Evolutionary conservation across 2,113 vertebrate genomes (phyloP).

Genomic region (Morone saxatilis): DNA sequence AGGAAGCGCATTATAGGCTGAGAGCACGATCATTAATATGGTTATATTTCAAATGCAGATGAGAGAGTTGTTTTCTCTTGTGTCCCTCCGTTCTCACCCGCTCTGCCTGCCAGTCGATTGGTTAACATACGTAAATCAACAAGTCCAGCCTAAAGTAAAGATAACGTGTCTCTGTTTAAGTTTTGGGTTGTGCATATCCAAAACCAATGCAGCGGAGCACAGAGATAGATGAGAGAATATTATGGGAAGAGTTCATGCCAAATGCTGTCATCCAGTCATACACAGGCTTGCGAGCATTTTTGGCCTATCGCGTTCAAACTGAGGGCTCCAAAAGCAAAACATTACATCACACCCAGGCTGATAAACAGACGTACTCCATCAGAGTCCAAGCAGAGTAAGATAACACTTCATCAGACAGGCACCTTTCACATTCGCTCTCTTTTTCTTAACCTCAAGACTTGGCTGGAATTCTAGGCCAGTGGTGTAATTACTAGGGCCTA

Average conservation of each 20-base stretch:
- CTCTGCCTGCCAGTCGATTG: conserved; percentile 6
- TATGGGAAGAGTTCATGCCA: conserved; percentile 28
- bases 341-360: conserved; percentile 71
- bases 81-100: conserved; percentile 27
- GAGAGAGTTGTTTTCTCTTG: conserved; percentile 53
- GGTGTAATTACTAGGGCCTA: conserved; percentile 76
- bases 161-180: conserved; percentile 50
- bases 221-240: conserved; percentile 42
- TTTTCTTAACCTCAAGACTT: conserved; percentile 56
- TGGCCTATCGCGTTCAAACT: conserved; percentile 34
- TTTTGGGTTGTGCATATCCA: conserved; percentile 31
- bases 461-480: conserved; percentile 67
- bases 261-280: conserved; percentile 45
- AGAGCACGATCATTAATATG: not conserved
- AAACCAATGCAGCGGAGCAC: conserved; percentile 21
- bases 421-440: conserved; percentile 59
- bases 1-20: conserved; percentile 2
- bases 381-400: conserved; percentile 57
- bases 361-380: conserved; percentile 59
- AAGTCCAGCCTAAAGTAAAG: conserved; percentile 20
- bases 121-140: conserved; percentile 32
- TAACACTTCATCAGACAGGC: conserved; percentile 64
- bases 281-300: conserved; percentile 7
- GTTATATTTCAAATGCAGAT: conserved; percentile 36
- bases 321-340: conserved; percentile 63